Conservation (phyloP, 2,113 vertebrate species). For the Engystomops pustulosus region DNA sequence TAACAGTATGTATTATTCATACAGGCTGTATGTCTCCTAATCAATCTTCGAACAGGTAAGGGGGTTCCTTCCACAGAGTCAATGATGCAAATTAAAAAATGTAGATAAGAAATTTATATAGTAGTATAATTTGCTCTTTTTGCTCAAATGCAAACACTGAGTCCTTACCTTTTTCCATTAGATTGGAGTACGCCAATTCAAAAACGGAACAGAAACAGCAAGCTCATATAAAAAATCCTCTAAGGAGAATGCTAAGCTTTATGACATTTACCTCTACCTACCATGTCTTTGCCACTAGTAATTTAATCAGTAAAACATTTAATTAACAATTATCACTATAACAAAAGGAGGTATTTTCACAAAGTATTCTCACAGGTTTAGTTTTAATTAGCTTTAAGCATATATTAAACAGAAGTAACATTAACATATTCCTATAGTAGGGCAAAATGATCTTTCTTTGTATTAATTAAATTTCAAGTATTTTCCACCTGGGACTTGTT, state of each 20-base stretch:
- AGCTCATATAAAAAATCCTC: background rate
- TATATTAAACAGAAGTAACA: background rate
- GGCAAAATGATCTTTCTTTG: background rate
- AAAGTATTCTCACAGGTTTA: background rate
- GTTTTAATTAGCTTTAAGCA: constrained; percentile 22
- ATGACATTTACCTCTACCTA: background rate
- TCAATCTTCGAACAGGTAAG: no score
- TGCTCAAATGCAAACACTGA: no score
- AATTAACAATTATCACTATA: constrained; percentile 24
- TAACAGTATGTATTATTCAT: no score
- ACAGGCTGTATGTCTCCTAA: no score
- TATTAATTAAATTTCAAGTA: constrained; percentile 13
- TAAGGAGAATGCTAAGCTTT: background rate
- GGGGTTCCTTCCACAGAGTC: no score
- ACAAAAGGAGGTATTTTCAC: background rate
- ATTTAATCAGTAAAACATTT: background rate
- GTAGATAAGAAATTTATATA: no score
- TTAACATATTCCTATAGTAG: constrained; percentile 22
- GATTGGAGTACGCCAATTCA: no score
- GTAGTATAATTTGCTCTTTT: no score
- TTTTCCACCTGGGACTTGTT: background rate
- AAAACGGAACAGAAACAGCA: no score
- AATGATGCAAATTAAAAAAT: no score
- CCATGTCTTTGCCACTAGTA: background rate
- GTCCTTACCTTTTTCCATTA: background rate